Conservation (phyloP, 2,113 vertebrate species). For the Microcebus lehilahytsara region DNA sequence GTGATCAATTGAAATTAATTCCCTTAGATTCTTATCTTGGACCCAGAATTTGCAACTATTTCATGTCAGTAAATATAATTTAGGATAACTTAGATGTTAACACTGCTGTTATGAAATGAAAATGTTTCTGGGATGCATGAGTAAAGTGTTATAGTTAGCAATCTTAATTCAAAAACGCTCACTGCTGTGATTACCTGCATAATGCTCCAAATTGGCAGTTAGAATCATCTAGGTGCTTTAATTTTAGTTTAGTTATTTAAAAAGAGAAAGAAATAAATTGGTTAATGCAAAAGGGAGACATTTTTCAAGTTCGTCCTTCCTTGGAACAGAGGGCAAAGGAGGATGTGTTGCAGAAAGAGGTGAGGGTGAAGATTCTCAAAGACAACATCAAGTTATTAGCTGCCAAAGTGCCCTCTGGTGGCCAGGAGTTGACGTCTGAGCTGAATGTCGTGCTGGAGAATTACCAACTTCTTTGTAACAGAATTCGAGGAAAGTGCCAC, state of each 20-base stretch:
- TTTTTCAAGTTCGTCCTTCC: not conserved
- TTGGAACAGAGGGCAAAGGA: slow-evolving; percentile 93
- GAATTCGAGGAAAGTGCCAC: slow-evolving; percentile 96
- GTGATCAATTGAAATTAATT: not conserved
- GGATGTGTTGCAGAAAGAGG: slow-evolving; percentile 98
- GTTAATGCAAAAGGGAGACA: not conserved
- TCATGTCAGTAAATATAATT: not conserved
- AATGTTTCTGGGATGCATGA: not conserved
- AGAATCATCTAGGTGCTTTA: not conserved
- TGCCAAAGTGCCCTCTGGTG: slow-evolving; percentile 86
- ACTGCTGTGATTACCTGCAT: not conserved
- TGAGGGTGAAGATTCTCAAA: slow-evolving; percentile 98
- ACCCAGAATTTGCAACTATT: not conserved
- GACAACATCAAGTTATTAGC: slow-evolving; percentile 95
- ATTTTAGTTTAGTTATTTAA: not conserved
- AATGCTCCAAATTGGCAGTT: not conserved
- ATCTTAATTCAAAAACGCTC: not conserved
- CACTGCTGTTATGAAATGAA: not conserved
- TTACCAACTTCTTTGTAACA: slow-evolving; percentile 95
- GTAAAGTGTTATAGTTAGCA: not conserved
- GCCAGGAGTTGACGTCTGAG: slow-evolving; percentile 89
- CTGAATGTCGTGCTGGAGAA: slow-evolving; percentile 91
- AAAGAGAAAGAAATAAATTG: not conserved
- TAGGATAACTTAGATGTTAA: not conserved
- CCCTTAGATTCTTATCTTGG: not conserved